Evolutionary conservation across 1,140 invertebrate species (phyloP), one percentile per base, ranked within the genome.

Genomic region (Copidosoma floridanum): DNA sequence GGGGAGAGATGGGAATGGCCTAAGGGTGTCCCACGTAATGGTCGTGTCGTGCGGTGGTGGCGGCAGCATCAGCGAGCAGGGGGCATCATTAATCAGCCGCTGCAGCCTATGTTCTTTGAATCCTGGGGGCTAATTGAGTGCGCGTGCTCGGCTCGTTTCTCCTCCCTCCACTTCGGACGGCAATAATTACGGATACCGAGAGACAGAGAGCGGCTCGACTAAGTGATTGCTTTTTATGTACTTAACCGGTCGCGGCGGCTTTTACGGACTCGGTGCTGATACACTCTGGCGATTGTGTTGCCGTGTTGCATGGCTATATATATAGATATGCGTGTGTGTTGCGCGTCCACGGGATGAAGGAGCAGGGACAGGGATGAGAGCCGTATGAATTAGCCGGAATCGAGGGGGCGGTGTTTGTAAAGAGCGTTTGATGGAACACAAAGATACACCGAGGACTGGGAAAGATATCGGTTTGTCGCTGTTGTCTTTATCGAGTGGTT

Each of bases 41-140:
- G 40, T 38, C 2, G 20, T 21, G 48, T 7, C 29, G 7, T 1
- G n/a, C 18, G 8, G 16, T 23, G 23, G n/a, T 3, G 16, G 7
- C 11, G n/a, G n/a, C n/a, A n/a, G n/a, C n/a, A n/a, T n/a, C n/a
- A n/a, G n/a, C n/a, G n/a, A n/a, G n/a, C n/a, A n/a, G n/a, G 23
- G 6, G 21, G 1, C 37, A 43, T 51, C 56, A 51, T 58, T 58
- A 51, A 58, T 58, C 47, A 58, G 43, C 11, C 16, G n/a, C n/a
- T n/a, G n/a, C n/a, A n/a, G n/a, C n/a, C n/a, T n/a, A n/a, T n/a
- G n/a, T n/a, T n/a, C 29, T 20, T 1, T 24, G n/a, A 18, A 16
- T 20, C n/a, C 11, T 2, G 27, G 44, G 6, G 20, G 48, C 20
- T 58, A 58, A 58, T 58, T 58, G 16, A 40, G 35, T 26, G 46